These are phyloP conservation scores for Thecophora atra DNA, from an alignment of 2,888 invertebrate genomes.

Conservation along the genomic window DNA sequence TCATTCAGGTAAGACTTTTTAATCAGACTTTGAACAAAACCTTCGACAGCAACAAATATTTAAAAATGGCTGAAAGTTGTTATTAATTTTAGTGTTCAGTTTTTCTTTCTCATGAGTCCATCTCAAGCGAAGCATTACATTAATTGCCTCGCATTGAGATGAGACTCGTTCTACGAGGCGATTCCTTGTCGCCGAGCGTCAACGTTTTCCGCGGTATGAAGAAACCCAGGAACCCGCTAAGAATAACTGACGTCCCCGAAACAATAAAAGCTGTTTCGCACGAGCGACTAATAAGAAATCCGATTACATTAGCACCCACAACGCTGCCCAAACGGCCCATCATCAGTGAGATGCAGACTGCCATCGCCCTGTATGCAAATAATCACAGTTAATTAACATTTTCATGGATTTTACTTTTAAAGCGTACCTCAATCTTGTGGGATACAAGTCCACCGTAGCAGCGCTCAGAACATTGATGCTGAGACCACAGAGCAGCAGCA, in stretches of 20 bases:
- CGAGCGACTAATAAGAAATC: conserved; percentile 64
- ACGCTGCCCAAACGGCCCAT: conserved; percentile 68
- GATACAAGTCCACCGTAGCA: conserved; percentile 60
- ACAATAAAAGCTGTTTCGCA: conserved; percentile 66
- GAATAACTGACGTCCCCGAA: conserved; percentile 52
- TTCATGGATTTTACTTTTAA: neutral
- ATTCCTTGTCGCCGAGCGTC: conserved; percentile 20
- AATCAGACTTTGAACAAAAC: conserved; percentile 38
- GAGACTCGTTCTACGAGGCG: conserved; percentile 50
- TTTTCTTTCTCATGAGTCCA: neutral
- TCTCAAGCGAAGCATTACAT: neutral
- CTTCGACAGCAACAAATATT: neutral
- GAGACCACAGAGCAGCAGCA: conserved; percentile 54
- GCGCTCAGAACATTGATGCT: conserved; percentile 59
- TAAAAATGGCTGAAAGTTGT: conserved; percentile 3
- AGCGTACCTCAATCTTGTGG: conserved; percentile 59
- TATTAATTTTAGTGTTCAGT: conserved; percentile 32
- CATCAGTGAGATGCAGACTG: conserved; percentile 68
- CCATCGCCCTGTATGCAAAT: conserved; percentile 65
- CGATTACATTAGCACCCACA: conserved; percentile 66
- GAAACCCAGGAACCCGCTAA: conserved; percentile 53
- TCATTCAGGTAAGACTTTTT: conserved; percentile 36
- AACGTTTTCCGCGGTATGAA: conserved; percentile 49
- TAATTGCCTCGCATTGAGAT: conserved; percentile 57
- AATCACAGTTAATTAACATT: neutral